Evolutionary conservation across 1,140 invertebrate species (phyloP).

Genomic region (Galleria mellonella): DNA sequence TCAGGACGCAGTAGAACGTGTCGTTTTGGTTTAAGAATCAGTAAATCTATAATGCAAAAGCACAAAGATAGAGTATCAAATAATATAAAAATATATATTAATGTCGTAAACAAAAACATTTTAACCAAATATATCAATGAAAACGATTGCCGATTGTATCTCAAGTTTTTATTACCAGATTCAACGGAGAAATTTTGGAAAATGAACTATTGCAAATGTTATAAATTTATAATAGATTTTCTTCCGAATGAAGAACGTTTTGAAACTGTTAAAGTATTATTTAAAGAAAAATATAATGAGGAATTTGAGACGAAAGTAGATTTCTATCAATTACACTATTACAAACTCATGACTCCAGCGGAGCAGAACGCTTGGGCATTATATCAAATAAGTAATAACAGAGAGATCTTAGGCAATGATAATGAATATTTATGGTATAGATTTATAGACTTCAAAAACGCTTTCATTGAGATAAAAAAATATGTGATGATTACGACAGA

Average conservation of each 20-base stretch:
- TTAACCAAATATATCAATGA: slow-evolving; percentile 7
- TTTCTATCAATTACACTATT: slow-evolving; percentile 33
- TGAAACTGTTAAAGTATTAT: slow-evolving; percentile 34
- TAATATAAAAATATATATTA: slow-evolving; percentile 4
- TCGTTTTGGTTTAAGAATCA: slow-evolving; percentile 5
- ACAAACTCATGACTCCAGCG: slow-evolving; percentile 28
- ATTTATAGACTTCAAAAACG: slow-evolving; percentile 35
- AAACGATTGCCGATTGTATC: slow-evolving; percentile 5
- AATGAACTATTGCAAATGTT: slow-evolving; percentile 16
- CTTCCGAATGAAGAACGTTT: slow-evolving; percentile 31
- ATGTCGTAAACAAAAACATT: slow-evolving; percentile 4
- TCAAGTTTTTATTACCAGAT: slow-evolving; percentile 11
- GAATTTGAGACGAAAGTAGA: slow-evolving; percentile 36
- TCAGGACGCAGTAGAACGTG: neutral
- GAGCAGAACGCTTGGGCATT: slow-evolving; percentile 43
- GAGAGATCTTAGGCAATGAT: slow-evolving; percentile 26
- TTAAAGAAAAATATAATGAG: slow-evolving; percentile 25
- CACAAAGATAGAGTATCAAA: slow-evolving; percentile 7
- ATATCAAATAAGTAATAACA: slow-evolving; percentile 24
- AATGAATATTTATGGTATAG: slow-evolving; percentile 39
- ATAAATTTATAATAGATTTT: slow-evolving; percentile 26
- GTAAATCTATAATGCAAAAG: slow-evolving; percentile 10
- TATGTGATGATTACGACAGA: slow-evolving; percentile 23
- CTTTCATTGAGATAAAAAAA: slow-evolving; percentile 36
- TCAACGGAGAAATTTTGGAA: slow-evolving; percentile 32